Evolutionary conservation across 2,113 vertebrate species (phyloP).

Genomic region (Lepus europaeus): DNA sequence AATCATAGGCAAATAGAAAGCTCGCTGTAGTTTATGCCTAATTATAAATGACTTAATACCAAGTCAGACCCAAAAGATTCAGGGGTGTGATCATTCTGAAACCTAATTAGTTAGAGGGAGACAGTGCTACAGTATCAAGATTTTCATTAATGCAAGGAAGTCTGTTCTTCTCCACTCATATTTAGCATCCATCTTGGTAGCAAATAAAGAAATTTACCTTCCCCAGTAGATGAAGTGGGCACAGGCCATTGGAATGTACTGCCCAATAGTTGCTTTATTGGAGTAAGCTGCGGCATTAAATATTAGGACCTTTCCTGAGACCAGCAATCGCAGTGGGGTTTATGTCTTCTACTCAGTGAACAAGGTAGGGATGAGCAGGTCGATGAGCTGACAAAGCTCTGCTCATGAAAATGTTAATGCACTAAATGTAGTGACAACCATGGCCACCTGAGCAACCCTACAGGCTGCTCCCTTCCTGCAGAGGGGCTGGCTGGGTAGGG

Average conservation of each 20-base stretch:
- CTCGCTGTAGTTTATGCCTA: constrained; percentile 79
- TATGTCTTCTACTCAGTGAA: background rate
- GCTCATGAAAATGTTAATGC: background rate
- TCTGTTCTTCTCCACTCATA: constrained; percentile 1
- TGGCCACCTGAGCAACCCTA: background rate
- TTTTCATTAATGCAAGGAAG: constrained; percentile 62
- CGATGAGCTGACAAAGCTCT: background rate
- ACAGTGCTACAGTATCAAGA: constrained; percentile 75
- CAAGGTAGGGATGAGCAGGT: background rate
- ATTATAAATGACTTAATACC: constrained; percentile 86
- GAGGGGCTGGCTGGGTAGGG: background rate
- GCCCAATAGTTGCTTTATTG: constrained; percentile 25
- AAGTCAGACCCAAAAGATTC: constrained; percentile 83
- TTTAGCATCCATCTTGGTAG: background rate
- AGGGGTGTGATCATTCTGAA: constrained; percentile 79
- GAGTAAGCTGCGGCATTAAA: background rate
- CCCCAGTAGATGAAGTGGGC: background rate
- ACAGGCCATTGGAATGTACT: constrained; percentile 35
- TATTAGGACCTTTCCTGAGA: constrained; percentile 9
- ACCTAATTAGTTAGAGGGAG: constrained; percentile 80
- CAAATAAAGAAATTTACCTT: constrained; percentile 61
- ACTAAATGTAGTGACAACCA: background rate
- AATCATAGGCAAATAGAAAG: constrained; percentile 82
- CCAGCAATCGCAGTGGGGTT: background rate
- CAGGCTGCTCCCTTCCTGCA: background rate